Evolutionary conservation across 1,140 invertebrate genomes (phyloP), one percentile per base, ranked within the genome.

Genomic region (Dendrolimus kikuchii): DNA sequence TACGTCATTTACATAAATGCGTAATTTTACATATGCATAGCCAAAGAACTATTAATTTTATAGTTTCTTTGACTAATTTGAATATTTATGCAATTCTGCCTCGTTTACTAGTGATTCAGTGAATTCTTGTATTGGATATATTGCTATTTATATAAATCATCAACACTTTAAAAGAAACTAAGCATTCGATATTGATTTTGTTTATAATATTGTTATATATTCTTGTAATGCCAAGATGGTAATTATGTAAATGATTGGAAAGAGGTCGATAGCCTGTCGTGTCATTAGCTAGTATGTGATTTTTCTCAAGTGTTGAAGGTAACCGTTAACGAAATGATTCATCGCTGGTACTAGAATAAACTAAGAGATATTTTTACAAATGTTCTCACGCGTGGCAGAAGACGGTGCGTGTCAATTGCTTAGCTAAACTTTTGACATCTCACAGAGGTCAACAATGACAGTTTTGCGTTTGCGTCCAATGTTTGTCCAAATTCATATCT

Each of bases 301-400:
- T 67, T 75, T 75, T 74, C 72, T 57, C 69, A 66, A 76, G 70
- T 71, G 72, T 64, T 73, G 53, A 65, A 68, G 68, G 66, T 67
- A 67, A 81, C 76, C 75, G 74, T 82, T 85, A 81, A 78, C 66
- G 67, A 76, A 78, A 80, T 82, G 74, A 85, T 78, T 85, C 77
- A 85, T 82, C 80, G 74, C 77, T 59, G 64, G 68, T 64, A 68
- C 74, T 78, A 80, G 74, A 75, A 81, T 71, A 81, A 79, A 80
- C 79, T 71, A 59, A 65, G 66, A 67, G 67, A 63, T 80, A 77
- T 82, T 81, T 82, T 76, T 83, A 73, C 69, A 80, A 71, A 82
- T 77, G 75, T 85, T 85, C 81, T 80, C 81, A 85, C 81, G 77
- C 76, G 74, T 71, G 68, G 70, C 63, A 54, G 49, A 23, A 23